A percentile compares a stretch with the other conserved stretches of the same genome.
These are phyloP conservation scores for Clavelina lepadiformis DNA, from an alignment of 23 tunicate species.

Conservation along the genomic window DNA sequence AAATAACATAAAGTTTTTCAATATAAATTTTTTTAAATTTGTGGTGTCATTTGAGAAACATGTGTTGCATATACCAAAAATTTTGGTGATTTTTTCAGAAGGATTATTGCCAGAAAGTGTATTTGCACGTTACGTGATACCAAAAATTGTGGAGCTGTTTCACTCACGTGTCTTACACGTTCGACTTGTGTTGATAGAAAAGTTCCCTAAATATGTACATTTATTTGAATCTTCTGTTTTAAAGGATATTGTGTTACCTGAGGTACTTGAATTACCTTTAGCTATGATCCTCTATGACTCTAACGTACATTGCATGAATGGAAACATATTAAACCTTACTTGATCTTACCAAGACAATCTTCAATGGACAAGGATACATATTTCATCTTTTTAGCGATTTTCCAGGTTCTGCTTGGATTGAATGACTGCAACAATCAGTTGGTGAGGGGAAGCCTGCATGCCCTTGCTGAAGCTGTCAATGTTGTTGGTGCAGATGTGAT, in stretches of 20 bases:
- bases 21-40: no score
- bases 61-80: no score
- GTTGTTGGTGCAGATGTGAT: conserved; percentile 88
- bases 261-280: no score
- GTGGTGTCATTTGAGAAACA: no score
- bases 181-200: conserved; percentile 49
- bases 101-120: conserved; percentile 56
- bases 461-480: conserved; percentile 71
- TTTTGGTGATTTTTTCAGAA: conserved; percentile 22
- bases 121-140: conserved; percentile 79
- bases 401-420: conserved; percentile 53
- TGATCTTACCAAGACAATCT: no score
- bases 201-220: conserved; percentile 67
- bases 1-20: no score
- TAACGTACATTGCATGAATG: no score
- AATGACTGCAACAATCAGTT: conserved; percentile 76
- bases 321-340: no score
- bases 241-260: conserved; percentile 64
- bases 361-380: no score
- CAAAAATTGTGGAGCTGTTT: conserved; percentile 69
- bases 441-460: conserved; percentile 67
- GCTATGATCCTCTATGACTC: no score
- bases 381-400: no score
- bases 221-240: conserved; percentile 73
- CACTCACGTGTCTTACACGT: conserved; percentile 61